Conservation (phyloP, 1,140 invertebrate genomes). For the Anastrepha obliqua region DNA sequence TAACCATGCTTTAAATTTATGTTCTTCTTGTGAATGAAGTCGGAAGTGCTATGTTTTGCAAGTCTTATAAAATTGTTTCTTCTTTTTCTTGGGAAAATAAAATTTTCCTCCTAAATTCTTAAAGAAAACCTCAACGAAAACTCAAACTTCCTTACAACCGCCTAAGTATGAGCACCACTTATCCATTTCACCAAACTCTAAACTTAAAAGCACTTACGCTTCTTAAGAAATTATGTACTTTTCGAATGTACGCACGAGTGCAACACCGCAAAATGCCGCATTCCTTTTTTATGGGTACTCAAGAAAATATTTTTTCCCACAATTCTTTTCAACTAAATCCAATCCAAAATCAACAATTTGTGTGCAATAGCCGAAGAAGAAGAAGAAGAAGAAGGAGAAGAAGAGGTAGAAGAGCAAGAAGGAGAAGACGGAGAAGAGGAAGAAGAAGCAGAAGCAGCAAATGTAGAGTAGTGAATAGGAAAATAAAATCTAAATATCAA, state of each 20-base stretch:
- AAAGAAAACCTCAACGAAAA: not conserved
- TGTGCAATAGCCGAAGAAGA: not conserved
- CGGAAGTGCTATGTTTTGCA: no score
- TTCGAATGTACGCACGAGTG: conserved; percentile 8
- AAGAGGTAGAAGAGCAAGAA: not conserved
- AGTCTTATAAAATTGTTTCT: no score
- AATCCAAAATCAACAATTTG: conserved; percentile 39
- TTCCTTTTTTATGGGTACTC: no score
- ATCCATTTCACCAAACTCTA: not conserved
- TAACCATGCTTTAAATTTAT: no score
- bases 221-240: conserved; percentile 45
- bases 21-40: no score
- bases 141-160: not conserved
- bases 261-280: conserved; percentile 28
- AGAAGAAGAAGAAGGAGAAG: not conserved
- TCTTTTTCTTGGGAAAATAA: no score
- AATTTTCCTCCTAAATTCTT: not conserved
- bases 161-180: not conserved
- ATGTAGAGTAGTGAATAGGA: not conserved
- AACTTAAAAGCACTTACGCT: conserved; percentile 38
- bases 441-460: not conserved
- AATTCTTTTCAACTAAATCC: conserved; percentile 13
- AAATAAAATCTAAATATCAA: conserved; percentile 32
- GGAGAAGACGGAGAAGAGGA: not conserved
- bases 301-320: not conserved